phyloP scores from a whole-genome alignment of 2,888 invertebrate species.

The Choreutis nemorana region DNA sequence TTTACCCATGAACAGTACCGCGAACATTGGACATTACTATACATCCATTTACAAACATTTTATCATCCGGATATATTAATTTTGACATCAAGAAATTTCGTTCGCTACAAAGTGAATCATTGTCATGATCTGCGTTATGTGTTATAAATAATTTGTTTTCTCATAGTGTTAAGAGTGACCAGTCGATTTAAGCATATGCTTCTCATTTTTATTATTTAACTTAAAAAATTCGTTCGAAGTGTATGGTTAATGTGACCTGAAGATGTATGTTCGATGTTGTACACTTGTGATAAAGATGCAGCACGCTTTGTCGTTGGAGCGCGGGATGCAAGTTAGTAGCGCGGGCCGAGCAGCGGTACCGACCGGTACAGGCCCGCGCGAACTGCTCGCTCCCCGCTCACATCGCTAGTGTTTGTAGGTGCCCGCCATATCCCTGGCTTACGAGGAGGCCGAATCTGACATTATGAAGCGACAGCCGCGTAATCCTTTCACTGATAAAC shows the following conservation, averaged over 20 bases:
- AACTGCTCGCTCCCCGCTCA: slow-evolving; percentile 31
- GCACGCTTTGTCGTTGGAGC: slow-evolving; percentile 27
- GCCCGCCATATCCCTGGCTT: slow-evolving; percentile 98
- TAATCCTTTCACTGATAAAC: slow-evolving; percentile 97
- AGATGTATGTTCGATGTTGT: slow-evolving; percentile 60
- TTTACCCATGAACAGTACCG: no score
- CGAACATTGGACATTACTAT: no score
- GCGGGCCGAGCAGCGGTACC: slow-evolving; percentile 15
- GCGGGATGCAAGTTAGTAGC: slow-evolving; percentile 19
- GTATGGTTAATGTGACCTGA: slow-evolving; percentile 20
- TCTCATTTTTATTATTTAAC: slow-evolving; percentile 10
- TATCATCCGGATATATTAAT: slow-evolving; percentile 29
- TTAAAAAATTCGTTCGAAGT: slow-evolving; percentile 1
- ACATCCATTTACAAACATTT: background rate
- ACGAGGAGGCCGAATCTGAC: slow-evolving; percentile 98
- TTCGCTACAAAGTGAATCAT: slow-evolving; percentile 33
- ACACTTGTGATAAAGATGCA: slow-evolving; percentile 43
- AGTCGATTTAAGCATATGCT: slow-evolving; percentile 39
- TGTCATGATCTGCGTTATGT: slow-evolving; percentile 49
- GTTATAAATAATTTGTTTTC: slow-evolving; percentile 44
- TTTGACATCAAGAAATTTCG: slow-evolving; percentile 23
- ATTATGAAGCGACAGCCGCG: slow-evolving; percentile 99
- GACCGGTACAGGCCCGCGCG: slow-evolving; percentile 13
- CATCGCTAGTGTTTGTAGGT: slow-evolving; percentile 75
- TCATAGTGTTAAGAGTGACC: slow-evolving; percentile 42